Evolutionary conservation across 2,797 vertebrate species (phyloP).

Genomic region (Gymnodraco acuticeps): DNA sequence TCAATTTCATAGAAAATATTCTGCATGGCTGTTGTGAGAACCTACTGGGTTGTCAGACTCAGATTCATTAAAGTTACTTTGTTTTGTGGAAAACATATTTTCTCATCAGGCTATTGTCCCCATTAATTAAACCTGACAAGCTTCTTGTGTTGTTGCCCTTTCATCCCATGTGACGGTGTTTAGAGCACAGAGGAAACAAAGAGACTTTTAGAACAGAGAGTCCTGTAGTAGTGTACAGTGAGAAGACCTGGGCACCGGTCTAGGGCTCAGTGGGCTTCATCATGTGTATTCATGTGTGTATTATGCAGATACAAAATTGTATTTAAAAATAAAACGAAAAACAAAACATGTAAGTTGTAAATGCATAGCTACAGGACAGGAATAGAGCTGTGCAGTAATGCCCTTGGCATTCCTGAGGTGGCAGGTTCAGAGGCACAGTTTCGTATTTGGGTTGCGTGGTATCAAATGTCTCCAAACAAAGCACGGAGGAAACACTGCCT

Average conservation of each 20-base stretch:
- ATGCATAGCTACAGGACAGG: constrained; percentile 27
- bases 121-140: constrained; percentile 71
- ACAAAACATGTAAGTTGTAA: constrained; percentile 21
- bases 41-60: constrained; percentile 26
- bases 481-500: constrained; percentile 47
- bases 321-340: background rate
- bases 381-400: constrained; percentile 55
- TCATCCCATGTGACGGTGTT: constrained; percentile 51
- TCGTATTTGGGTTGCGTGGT: constrained; percentile 28
- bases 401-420: constrained; percentile 57
- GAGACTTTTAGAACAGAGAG: constrained; percentile 51
- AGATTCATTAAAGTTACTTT: constrained; percentile 32
- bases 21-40: constrained; percentile 30
- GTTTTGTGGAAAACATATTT: constrained; percentile 62
- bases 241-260: background rate
- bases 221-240: constrained; percentile 19
- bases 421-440: constrained; percentile 27
- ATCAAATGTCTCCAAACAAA: constrained; percentile 62
- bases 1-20: constrained; percentile 20
- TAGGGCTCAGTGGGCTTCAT: background rate
- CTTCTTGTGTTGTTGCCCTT: constrained; percentile 59
- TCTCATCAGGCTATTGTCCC: constrained; percentile 52
- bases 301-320: background rate
- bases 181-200: constrained; percentile 57
- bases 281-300: background rate